Evolutionary conservation across 1,140 invertebrate genomes (phyloP).

Genomic region (Apocrypta bakeri): DNA sequence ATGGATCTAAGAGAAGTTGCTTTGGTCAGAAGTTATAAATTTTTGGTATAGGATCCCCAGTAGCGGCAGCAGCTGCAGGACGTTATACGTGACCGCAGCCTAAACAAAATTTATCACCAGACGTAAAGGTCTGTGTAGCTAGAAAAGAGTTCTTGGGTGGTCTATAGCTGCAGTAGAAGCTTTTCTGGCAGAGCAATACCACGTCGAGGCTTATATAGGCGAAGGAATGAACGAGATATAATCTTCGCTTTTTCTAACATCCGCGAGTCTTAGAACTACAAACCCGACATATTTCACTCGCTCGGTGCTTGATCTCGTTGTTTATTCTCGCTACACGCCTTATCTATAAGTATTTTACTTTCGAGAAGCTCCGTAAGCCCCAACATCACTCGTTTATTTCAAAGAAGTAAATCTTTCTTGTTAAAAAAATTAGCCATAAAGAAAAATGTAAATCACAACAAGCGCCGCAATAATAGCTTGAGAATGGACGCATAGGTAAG

Average conservation of each 20-base stretch:
- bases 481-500: too few relatives aligned
- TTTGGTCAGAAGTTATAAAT: conserved; percentile 18
- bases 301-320: not conserved
- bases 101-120: conserved; percentile 40
- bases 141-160: not conserved
- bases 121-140: not conserved
- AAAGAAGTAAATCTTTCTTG: not conserved
- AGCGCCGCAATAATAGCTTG: too few relatives aligned
- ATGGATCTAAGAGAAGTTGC: not conserved
- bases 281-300: not conserved
- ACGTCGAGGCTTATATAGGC: too few relatives aligned
- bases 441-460: not conserved
- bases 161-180: not conserved
- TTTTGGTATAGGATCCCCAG: not conserved
- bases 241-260: not conserved
- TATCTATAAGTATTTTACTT: too few relatives aligned
- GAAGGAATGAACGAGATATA: not conserved
- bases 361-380: too few relatives aligned
- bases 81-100: conserved; percentile 22
- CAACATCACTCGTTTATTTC: not conserved
- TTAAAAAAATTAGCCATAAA: not conserved
- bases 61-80: not conserved
- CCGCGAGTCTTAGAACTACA: not conserved
- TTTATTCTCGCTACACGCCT: not conserved
- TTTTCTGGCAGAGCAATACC: not conserved